Conservation (phyloP, 2,113 vertebrate genomes). For the Nicator chloris region DNA sequence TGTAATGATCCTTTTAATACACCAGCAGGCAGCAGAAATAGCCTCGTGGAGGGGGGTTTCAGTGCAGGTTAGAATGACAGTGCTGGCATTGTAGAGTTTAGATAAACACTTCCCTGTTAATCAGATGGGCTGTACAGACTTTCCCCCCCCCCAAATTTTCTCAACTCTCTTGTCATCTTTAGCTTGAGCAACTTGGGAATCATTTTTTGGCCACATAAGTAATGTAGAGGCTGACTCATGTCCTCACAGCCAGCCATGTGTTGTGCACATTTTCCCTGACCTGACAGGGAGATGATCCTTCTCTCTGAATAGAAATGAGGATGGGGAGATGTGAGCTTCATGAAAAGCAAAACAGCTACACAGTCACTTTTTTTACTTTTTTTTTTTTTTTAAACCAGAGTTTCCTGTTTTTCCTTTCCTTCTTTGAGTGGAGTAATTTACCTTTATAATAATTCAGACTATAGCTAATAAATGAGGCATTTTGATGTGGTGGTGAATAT, state of each 20-base stretch:
- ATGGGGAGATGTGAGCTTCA: not conserved
- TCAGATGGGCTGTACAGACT: not conserved
- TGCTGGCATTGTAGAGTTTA: not conserved
- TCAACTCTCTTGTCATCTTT: not conserved
- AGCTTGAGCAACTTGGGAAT: not conserved
- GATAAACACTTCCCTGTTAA: not conserved
- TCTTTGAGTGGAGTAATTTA: not conserved
- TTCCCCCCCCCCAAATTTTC: not conserved
- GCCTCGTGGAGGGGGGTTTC: not conserved
- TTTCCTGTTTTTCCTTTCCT: not conserved
- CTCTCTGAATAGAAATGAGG: not conserved
- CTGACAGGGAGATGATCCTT: not conserved
- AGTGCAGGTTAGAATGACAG: not conserved
- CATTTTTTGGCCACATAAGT: not conserved
- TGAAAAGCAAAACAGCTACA: not conserved
- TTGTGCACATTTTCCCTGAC: not conserved
- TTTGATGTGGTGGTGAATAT: not conserved
- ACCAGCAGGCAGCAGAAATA: slow-evolving; percentile 55
- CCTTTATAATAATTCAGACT: not conserved
- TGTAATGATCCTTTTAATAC: slow-evolving; percentile 64
- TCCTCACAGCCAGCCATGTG: not conserved
- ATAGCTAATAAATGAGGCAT: not conserved
- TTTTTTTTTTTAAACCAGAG: not conserved
- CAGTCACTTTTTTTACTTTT: not conserved
- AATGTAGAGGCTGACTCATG: not conserved